These are phyloP conservation scores for Sylvia borin DNA, from an alignment of 2,797 vertebrate species.

Conservation along the genomic window DNA sequence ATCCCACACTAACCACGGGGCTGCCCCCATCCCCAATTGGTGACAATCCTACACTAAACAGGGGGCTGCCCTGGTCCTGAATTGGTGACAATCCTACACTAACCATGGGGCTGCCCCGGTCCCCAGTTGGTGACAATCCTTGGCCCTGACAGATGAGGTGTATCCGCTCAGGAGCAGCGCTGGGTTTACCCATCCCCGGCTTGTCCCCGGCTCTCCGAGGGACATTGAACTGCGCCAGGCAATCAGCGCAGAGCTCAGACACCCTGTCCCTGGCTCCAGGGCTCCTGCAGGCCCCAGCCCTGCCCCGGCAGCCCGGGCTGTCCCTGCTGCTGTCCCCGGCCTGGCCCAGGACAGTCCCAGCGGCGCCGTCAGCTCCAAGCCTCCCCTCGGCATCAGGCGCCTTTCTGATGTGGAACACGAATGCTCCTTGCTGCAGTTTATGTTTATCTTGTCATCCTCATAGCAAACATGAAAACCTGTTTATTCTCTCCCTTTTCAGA, in stretches of 20 bases:
- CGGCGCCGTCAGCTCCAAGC: accelerated
- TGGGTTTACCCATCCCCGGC: not conserved
- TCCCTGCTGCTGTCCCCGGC: accelerated
- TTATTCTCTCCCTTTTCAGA: slow-evolving; percentile 34
- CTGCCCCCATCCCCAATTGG: no score
- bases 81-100: no score
- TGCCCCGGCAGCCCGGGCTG: not conserved
- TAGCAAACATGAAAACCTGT: slow-evolving; percentile 41
- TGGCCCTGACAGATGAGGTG: accelerated
- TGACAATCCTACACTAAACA: no score
- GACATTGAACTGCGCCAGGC: no score
- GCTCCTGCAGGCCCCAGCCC: accelerated
- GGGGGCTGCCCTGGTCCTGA: no score
- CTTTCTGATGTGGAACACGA: not conserved
- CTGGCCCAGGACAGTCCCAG: accelerated
- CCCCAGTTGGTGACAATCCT: accelerated
- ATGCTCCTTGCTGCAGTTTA: slow-evolving; percentile 5
- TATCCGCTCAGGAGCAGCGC: no score
- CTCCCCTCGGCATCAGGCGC: not conserved
- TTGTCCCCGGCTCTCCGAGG: accelerated
- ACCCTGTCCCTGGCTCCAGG: not conserved
- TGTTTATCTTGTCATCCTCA: slow-evolving; percentile 57
- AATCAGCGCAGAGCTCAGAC: no score
- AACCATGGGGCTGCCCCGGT: no score
- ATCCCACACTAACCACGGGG: no score